Conservation (phyloP, 2,113 vertebrate genomes). For the Misgurnus mizolepis region DNA sequence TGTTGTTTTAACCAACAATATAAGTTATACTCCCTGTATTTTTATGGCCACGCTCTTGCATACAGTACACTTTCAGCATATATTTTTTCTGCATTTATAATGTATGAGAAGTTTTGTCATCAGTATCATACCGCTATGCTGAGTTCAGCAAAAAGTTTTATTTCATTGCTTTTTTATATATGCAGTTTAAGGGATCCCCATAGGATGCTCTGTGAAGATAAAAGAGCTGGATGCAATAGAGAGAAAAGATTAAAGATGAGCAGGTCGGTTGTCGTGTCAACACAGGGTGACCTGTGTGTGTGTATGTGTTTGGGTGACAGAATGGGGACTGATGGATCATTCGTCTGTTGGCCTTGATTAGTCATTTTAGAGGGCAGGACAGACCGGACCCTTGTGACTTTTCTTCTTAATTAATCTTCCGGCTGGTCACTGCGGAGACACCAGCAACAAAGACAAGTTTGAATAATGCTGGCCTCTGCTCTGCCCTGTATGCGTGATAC, state of each 20-base stretch:
- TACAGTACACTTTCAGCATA: not conserved
- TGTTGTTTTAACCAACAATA: conserved; percentile 30
- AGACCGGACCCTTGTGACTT: conserved; percentile 50
- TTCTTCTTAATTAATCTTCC: conserved; percentile 59
- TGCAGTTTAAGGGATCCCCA: not conserved
- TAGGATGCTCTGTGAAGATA: not conserved
- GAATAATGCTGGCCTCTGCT: conserved; percentile 32
- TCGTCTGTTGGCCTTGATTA: conserved; percentile 55
- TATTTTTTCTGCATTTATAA: not conserved
- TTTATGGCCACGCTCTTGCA: not conserved
- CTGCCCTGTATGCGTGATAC: not conserved
- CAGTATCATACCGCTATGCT: not conserved
- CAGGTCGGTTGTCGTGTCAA: conserved; percentile 41
- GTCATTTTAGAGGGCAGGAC: conserved; percentile 61
- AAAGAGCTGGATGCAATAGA: conserved; percentile 17
- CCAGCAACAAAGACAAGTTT: conserved; percentile 23
- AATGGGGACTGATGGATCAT: conserved; percentile 56
- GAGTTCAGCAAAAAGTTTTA: not conserved
- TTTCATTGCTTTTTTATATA: not conserved
- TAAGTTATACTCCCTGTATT: too few relatives aligned
- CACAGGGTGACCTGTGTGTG: conserved; percentile 43
- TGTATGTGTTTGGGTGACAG: conserved; percentile 50
- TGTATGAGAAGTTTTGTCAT: conserved; percentile 19
- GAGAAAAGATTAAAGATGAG: conserved; percentile 44
- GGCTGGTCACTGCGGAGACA: conserved; percentile 42